Conservation (phyloP, 2,888 invertebrate genomes). For the Diplolepis rosae region DNA sequence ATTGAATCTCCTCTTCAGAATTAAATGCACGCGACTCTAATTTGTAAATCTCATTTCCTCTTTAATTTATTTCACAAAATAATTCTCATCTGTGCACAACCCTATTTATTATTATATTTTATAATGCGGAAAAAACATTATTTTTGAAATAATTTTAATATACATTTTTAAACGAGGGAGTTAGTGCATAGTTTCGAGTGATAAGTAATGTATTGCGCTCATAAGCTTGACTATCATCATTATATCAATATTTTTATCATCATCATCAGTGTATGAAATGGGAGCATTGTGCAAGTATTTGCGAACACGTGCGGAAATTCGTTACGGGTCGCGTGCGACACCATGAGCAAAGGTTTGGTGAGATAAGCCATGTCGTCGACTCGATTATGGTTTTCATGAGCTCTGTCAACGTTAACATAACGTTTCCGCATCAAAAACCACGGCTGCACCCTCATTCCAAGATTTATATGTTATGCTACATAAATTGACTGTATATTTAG, state of each 20-base stretch:
- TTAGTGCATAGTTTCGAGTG: too few species aligned
- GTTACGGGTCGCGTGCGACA: slow-evolving; percentile 57
- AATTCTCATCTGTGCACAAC: too few species aligned
- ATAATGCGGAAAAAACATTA: too few species aligned
- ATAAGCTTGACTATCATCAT: background rate
- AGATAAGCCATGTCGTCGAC: slow-evolving; percentile 67
- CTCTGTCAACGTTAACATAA: slow-evolving; percentile 51
- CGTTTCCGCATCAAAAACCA: slow-evolving; percentile 35
- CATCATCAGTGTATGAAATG: background rate
- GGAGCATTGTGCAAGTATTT: slow-evolving; percentile 40
- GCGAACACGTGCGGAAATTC: slow-evolving; percentile 54
- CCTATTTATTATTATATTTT: too few species aligned
- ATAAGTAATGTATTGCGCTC: background rate
- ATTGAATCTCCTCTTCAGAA: background rate
- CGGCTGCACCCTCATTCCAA: background rate
- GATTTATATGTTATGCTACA: slow-evolving; percentile 5
- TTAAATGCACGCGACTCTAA: slow-evolving; percentile 47
- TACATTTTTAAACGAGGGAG: too few species aligned
- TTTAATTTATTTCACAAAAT: background rate
- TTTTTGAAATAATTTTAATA: too few species aligned
- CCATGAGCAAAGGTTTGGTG: slow-evolving; percentile 56
- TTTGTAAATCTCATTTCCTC: slow-evolving; percentile 40
- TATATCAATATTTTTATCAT: background rate
- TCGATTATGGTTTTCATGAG: slow-evolving; percentile 64
- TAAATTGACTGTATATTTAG: background rate